Evolutionary conservation across 2,113 vertebrate species (phyloP), one percentile per base, ranked within the genome.

Genomic region (Pseudonaja textilis): DNA sequence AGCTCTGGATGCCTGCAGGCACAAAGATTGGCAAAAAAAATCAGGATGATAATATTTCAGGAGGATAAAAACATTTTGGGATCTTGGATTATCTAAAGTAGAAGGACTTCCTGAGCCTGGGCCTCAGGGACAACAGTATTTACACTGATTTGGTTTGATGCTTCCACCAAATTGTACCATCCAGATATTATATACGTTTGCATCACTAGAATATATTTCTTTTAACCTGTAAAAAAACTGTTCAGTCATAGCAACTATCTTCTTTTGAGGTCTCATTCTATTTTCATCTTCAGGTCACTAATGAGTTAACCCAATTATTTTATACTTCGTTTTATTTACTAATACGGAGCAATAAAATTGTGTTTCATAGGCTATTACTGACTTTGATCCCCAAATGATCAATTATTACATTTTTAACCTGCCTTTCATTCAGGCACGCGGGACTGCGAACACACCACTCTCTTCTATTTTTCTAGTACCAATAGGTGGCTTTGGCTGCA

Each of bases 1-100:
- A 98, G 94, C 98, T 98, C 96, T 99, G 98, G 96, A 99, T 98
- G 47, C 98, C 98, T 99, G 87, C 0, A 18, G 85, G 55, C 3
- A 85, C 22, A 92, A 9, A 95, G 88, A 92, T 25, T 91, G 91
- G 1, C 23, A 94, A 55, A 95, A 61, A 61, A 50, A 93, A 85
- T 92, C 23, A 85, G 87, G 16, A 4, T 1, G 87, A 61, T 25
- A 57, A 29, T 6, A 42, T 12, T 64, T 91, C 26, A 93, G 42
- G 5, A 20, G 18, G 0, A 42, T 47, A n/a, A 88, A 14, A 52
- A 91, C 90, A 81, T 81, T 81, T 81, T 81, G 74, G 74, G 34
- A 81, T 81, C 20, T 42, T 81, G 74, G 18, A 42, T 81, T 81
- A 42, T 81, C 74, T 39, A 42, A 42, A 81, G 5, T 42, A 81